Base-by-base conservation (phyloP, 1,140 invertebrate genomes). In the Orius insidiosus region DNA sequence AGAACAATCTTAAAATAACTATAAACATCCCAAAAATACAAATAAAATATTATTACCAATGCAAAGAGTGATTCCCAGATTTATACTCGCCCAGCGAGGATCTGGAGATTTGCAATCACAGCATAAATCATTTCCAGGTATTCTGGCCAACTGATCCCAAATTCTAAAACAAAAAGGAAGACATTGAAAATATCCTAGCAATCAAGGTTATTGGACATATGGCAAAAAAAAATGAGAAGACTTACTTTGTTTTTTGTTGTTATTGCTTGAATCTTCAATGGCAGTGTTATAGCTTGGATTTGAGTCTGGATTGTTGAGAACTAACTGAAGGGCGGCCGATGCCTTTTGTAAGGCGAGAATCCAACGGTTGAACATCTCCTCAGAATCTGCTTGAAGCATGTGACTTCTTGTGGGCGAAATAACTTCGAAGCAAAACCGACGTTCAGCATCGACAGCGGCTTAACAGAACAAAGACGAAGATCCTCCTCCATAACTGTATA, bases 401-500 rank as follows among this genome's bases (percentile, higher is more conserved):
- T 98, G 93, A 60, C 79, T 92, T 87, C 92, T 94, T 9, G 82
- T 77, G 8, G 92, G 92, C 34, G 92, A 95, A 7, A 96, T 70
- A 15, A 98, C 80, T 74, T 97, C 93, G 64, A 98, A 97, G 61
- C 92, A 97, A 65, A 88, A 94, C 36, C 90, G 66, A 53, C 93
- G 67, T 58, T 97, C 92, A 16, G 79, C 75, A 55, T 95, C 85
- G 2, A 72, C 68, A 4, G 85, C 78, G 80, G 85, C 60, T 89
- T 85, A 1, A 97, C 90, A 0, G 87, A 84, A 60, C 93, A 98
- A 30, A 98, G 68, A 52, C 88, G 70, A 44, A 98, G 65, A 65
- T 98, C 93, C 58, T 95, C 88, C 62, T 97, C 93, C 89, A 96
- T 95, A 6, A 94, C 72, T 5, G 87, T 92, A 36, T 80, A 75